phyloP scores from a whole-genome alignment of 2,888 invertebrate species.

The Aquatica leii region DNA sequence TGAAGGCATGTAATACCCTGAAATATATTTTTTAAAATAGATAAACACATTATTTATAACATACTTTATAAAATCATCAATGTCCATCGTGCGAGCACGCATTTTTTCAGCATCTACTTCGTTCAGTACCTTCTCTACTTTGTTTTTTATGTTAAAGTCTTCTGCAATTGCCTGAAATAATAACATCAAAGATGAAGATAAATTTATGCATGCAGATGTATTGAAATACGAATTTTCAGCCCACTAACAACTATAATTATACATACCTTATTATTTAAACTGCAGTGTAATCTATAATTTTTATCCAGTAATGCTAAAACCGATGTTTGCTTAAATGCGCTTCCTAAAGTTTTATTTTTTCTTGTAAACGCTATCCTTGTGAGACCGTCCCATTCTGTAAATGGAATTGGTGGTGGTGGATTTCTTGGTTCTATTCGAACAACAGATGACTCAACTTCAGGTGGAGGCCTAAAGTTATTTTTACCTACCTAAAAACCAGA shows the following conservation, averaged over 20 bases:
- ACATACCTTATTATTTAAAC: constrained; percentile 80
- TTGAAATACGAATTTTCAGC: no score
- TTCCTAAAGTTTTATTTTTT: constrained; percentile 95
- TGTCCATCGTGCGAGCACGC: constrained; percentile 93
- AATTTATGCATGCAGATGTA: no score
- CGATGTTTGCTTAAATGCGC: constrained; percentile 86
- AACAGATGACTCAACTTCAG: constrained; percentile 98
- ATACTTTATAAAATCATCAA: constrained; percentile 91
- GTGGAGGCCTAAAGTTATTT: constrained; percentile 98
- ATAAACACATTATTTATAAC: constrained; percentile 42
- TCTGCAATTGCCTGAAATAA: constrained; percentile 72
- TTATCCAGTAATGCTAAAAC: constrained; percentile 86
- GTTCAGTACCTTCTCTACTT: constrained; percentile 77
- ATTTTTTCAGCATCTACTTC: constrained; percentile 74
- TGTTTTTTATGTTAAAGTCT: constrained; percentile 83
- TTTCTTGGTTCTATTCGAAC: constrained; percentile 97
- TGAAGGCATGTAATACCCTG: constrained; percentile 82
- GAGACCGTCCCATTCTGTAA: constrained; percentile 98
- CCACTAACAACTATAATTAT: no score
- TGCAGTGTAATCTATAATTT: constrained; percentile 90
- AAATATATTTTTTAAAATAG: constrained; percentile 40
- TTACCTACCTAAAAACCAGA: constrained; percentile 81
- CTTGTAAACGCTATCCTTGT: constrained; percentile 93
- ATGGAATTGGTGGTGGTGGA: constrained; percentile 95
- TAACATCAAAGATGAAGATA: no score